Base-by-base conservation (phyloP, 2,888 invertebrate species). In the Scaptomyza caliginosa region DNA sequence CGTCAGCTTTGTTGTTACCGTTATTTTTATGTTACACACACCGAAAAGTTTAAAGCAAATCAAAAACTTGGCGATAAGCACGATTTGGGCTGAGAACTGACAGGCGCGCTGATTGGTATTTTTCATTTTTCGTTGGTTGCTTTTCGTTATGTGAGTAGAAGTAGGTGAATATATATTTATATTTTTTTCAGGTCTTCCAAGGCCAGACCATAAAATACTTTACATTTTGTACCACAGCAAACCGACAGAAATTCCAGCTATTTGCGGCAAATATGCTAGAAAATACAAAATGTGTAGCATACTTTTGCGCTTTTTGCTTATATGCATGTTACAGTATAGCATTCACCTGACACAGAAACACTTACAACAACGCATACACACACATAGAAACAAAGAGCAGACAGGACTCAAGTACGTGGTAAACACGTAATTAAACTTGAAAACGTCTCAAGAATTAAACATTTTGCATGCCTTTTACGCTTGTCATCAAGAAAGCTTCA, bases 351-450 rank as follows among this genome's bases (percentile, higher is more conserved):
- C 34, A 34, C 34, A 34, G 26, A 36, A 34, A 51, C 40, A 57
- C 23, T 45, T 40, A 36, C 19, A 48, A n/a, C n/a, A 17, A 50
- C 16, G 49, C 17, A 50, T 34, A 46, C 32, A 57, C 24, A 42
- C 46, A 26, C n/a, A 56, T 13, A 49, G 21, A 48, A 42, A 23
- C 32, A 32, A 6, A 46, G 24, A 55, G 4, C 32, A 24, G 21
- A 34, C 32, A 23, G 28, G 8, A 19, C 43, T 58, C 59, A 68
- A 76, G 66, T 67, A 64, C 59, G 68, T 55, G 73, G 67, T 70
- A 72, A 85, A 83, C 79, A 87, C 83, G 73, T 89, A 88, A 89
- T 88, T 89, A 85, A 81, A 77, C 82, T 74, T 58, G 62, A 69
- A 75, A 79, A 67, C 71, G 73, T 79, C 77, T 73, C 66, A 70